Evolutionary conservation across 1,140 invertebrate genomes (phyloP), one percentile per base, ranked within the genome.

Genomic region (Drosophila mojavensis): DNA sequence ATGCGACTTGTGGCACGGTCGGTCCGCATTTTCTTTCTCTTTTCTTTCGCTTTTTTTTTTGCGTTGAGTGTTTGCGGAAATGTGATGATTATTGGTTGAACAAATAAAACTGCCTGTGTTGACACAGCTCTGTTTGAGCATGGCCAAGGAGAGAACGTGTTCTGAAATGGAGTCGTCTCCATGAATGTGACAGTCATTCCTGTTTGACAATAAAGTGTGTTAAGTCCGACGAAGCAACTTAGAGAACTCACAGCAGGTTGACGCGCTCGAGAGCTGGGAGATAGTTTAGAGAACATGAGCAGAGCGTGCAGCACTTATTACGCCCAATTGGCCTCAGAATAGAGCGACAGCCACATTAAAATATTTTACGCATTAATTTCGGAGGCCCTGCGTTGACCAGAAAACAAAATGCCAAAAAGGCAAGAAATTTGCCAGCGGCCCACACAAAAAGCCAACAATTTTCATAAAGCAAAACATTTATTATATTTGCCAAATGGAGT

Each of bases 401-500:
- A 63, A 48, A 63, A 53, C 75, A 69, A 30, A 76, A 64, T 73
- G 69, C 60, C 63, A 63, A 72, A 69, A 65, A 36, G 64, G 26
- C 55, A 61, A 74, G 51, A 62, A 68, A 68, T 69, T 62, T 63
- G 71, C 41, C 36, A 56, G 50, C 68, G 50, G 74, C 81, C 78
- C 72, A 78, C 82, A 76, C 74, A 73, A 47, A 62, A 50, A 60
- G 48, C 33, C 48, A 71, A 70, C 60, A 71, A 72, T 72, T 71
- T 76, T 72, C 68, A 76, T 76, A 72, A 76, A 75, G 72, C 61
- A 76, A 89, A 86, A 88, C 81, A 83, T 88, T 88, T 88, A 80
- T 88, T 89, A 83, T 88, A 89, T 88, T 86, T 83, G 73, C 55
- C 79, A 88, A 88, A 88, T 88, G 79, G 84, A 88, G 65, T 80